Evolutionary conservation across 2,113 vertebrate species (phyloP).

Genomic region (Ageneiosus marmoratus): DNA sequence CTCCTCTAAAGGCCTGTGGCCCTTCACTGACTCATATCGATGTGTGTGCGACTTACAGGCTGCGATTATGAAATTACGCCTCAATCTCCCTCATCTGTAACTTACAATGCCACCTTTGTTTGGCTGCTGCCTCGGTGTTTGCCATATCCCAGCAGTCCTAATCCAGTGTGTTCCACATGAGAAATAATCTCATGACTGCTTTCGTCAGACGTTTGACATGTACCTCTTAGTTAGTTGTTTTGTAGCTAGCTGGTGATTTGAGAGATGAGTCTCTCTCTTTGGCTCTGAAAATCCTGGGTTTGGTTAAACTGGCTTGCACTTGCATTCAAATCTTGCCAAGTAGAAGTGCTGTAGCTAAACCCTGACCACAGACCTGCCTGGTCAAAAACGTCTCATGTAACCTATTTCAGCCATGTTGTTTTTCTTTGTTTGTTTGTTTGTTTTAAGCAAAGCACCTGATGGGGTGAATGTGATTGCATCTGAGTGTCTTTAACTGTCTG

Average conservation of each 20-base stretch:
- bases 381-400: not conserved
- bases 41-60: constrained; percentile 21
- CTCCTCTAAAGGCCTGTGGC: constrained; percentile 29
- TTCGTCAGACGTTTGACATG: too few relatives aligned
- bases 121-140: constrained; percentile 29
- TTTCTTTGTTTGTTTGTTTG: not conserved
- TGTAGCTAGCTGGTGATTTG: constrained; percentile 21
- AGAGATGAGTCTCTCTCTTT: constrained; percentile 1
- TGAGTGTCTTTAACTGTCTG: not conserved
- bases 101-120: constrained; percentile 47
- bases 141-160: constrained; percentile 6
- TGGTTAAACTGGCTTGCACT: constrained; percentile 27
- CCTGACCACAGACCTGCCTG: not conserved
- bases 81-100: constrained; percentile 45
- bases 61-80: constrained; percentile 41
- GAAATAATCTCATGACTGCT: constrained; percentile 34
- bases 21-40: constrained; percentile 40
- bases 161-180: constrained; percentile 16
- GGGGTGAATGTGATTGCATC: not conserved
- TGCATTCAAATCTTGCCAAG: constrained; percentile 20
- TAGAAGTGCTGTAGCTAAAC: constrained; percentile 22
- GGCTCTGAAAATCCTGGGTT: constrained; percentile 8
- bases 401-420: not conserved
- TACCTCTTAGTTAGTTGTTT: not conserved
- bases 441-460: constrained; percentile 6